Percentiles rank a stretch among this genome's conserved stretches.
Conservation (phyloP, 2,113 vertebrate genomes). For the Ailuropoda melanoleuca region DNA sequence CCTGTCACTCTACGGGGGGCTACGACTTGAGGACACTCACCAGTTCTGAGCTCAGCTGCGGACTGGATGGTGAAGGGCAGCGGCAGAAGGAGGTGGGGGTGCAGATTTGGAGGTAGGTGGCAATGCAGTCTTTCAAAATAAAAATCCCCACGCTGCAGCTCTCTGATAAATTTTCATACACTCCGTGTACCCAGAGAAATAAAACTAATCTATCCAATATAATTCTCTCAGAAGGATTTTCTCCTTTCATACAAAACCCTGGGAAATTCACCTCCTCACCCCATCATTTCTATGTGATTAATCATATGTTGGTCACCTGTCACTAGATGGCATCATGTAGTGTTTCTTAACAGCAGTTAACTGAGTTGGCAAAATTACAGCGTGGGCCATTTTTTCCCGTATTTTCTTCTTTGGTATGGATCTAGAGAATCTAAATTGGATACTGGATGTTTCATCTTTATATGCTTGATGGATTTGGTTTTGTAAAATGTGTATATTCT, state of each 20-base stretch:
- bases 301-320: not conserved
- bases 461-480: not conserved
- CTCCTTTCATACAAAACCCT: not conserved
- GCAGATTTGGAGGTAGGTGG: conserved; percentile 68
- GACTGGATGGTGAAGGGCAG: not conserved
- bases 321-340: conserved; percentile 68
- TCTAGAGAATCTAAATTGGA: not conserved
- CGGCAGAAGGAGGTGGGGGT: not conserved
- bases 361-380: not conserved
- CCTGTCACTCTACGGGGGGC: conserved; percentile 24
- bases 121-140: not conserved
- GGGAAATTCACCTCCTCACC: not conserved
- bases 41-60: not conserved
- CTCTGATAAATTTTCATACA: not conserved
- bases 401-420: not conserved
- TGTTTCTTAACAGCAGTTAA: conserved; percentile 5
- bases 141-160: not conserved
- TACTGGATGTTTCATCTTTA: not conserved
- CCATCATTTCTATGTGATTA: not conserved
- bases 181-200: not conserved
- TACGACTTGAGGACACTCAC: not conserved
- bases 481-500: not conserved
- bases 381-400: not conserved
- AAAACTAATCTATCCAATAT: not conserved
- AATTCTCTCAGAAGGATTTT: not conserved